Evolutionary conservation across 2,113 vertebrate species (phyloP), one percentile per base, ranked within the genome.

Genomic region (Platichthys stellatus): DNA sequence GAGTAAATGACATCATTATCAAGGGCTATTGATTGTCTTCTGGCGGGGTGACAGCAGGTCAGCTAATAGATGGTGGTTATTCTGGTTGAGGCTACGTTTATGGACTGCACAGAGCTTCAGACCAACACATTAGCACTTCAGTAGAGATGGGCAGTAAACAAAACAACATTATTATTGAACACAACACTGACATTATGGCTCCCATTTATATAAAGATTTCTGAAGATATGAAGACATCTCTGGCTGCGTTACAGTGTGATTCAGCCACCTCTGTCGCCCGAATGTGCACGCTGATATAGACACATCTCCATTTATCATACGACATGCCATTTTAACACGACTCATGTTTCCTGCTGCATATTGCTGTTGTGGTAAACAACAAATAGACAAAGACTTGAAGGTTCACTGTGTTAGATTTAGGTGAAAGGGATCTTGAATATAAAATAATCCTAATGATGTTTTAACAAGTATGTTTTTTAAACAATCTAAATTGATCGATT

Each of bases 1-100:
- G 75, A 86, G 71, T 82, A 73, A 85, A 87, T 90, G 77, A 90
- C 87, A 88, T 93, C 90, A 93, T 93, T 89, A 90, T 86, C 63
- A 51, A 74, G 24, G 56, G 7, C 66, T 87, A 92, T 93, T 77
- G 90, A 92, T 90, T 59, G 73, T 76, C n/a, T 65, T 56, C 26
- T 69, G 53, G 72, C 78, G 8, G 81, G 64, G 53, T 76, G 85
- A 82, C 88, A 82, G 88, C 85, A 74, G 90, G 90, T 87, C 89
- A 85, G 76, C 71, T 90, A 80, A 92, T 88, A 82, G 81, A 91
- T 80, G 85, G 84, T 17, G 78, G 40, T 45, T 78, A 69, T 87
- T 88, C 59, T 74, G 75, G 73, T 68, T n/a, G 11, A 75, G 85
- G 75, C 72, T 77, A 15, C n/a, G 31, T 89, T 88, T 85, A 90